phyloP scores from a whole-genome alignment of 2,888 invertebrate genomes.

The Agonopterix subpropinquella region DNA sequence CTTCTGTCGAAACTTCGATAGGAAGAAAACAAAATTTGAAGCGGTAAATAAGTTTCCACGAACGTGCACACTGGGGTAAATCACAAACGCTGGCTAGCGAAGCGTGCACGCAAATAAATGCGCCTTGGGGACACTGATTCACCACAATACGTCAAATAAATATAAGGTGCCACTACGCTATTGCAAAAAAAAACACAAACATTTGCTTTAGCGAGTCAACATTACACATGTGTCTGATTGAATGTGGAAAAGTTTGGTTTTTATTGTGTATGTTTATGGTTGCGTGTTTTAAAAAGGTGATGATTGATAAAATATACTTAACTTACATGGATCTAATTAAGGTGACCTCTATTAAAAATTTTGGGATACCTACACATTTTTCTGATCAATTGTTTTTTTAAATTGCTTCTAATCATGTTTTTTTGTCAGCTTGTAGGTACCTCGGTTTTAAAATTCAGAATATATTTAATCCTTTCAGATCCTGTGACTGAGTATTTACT shows the following conservation, averaged over 20 bases:
- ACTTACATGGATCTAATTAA: not conserved
- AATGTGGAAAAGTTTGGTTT: conserved; percentile 8
- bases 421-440: too few relatives aligned
- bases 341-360: not conserved
- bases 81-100: conserved; percentile 49
- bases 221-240: conserved; percentile 24
- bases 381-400: not conserved
- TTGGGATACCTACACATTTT: not conserved
- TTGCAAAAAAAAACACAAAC: conserved; percentile 33
- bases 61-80: conserved; percentile 28
- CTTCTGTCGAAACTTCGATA: too few relatives aligned
- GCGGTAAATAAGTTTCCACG: not conserved
- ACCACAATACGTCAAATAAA: conserved; percentile 58
- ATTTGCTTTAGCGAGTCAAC: conserved; percentile 44
- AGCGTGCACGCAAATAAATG: conserved; percentile 61
- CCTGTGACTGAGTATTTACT: too few relatives aligned
- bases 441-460: too few relatives aligned
- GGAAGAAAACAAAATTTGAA: not conserved
- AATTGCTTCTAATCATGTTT: too few relatives aligned
- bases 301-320: too few relatives aligned
- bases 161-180: conserved; percentile 35
- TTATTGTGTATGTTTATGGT: not conserved
- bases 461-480: too few relatives aligned
- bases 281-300: too few relatives aligned
- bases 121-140: conserved; percentile 57